Percentiles rank a stretch among this genome's conserved stretches.
Conservation (phyloP, 2,888 invertebrate species). For the Luffia ferchaultella region DNA sequence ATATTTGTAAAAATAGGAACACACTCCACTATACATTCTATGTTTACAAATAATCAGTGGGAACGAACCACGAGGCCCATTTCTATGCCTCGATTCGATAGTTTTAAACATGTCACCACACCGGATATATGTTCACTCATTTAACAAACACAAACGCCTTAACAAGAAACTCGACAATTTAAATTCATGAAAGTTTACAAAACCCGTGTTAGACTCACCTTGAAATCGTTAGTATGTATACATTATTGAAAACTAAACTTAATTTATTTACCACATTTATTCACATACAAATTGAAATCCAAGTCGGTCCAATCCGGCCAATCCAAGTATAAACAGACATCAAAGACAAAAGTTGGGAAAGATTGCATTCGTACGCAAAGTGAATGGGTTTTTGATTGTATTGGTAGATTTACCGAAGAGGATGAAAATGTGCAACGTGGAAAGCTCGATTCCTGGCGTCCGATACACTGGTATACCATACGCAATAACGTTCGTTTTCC, state of each 20-base stretch:
- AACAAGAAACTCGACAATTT: no score
- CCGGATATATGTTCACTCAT: conserved; percentile 5
- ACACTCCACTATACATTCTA: conserved; percentile 23
- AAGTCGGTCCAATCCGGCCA: no score
- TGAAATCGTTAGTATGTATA: no score
- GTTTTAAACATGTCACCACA: conserved; percentile 1
- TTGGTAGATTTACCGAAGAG: conserved; percentile 37
- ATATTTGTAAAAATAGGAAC: conserved; percentile 40
- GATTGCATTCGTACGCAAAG: no score
- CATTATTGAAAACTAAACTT: no score
- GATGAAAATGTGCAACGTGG: conserved; percentile 31
- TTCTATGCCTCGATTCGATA: conserved; percentile 1
- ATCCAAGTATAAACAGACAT: no score
- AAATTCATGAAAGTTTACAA: no score
- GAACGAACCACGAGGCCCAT: conserved; percentile 23
- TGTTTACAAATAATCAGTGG: conserved; percentile 45
- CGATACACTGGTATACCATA: conserved; percentile 38
- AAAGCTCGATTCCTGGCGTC: conserved; percentile 19
- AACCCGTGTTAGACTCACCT: no score
- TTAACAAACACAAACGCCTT: no score
- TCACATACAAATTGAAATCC: no score
- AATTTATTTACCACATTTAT: no score
- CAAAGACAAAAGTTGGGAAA: no score
- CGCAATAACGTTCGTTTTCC: conserved; percentile 61
- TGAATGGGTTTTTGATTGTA: conserved; percentile 41